Percentiles rank a stretch among this genome's conserved stretches.
Conservation (phyloP, 2,113 vertebrate genomes). For the Cathartes aura region DNA sequence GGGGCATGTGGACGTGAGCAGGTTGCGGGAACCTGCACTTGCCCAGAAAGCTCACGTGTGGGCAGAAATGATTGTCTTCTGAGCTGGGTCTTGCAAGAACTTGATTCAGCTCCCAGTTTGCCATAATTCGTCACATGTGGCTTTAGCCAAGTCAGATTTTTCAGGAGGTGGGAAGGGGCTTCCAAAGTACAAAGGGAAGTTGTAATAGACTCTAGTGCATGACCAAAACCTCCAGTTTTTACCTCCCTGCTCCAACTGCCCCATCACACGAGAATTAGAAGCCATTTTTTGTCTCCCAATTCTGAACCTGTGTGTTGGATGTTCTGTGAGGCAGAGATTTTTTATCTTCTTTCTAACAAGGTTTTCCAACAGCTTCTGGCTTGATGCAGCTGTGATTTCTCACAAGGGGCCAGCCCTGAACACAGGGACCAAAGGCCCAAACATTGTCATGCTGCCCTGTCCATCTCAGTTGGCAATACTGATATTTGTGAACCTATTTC, state of each 20-base stretch:
- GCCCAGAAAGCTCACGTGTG: background rate
- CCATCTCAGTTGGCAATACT: background rate
- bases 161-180: background rate
- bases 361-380: background rate
- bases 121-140: background rate
- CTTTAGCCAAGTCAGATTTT: background rate
- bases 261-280: background rate
- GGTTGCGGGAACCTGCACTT: background rate
- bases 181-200: background rate
- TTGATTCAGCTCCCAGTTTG: background rate
- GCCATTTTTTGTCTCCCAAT: background rate
- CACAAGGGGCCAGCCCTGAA: background rate
- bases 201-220: background rate
- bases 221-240: background rate
- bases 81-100: background rate
- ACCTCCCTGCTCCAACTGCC: background rate
- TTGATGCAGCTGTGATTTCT: background rate
- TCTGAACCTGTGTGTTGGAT: background rate
- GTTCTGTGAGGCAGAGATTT: background rate
- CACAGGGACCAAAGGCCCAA: background rate
- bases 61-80: background rate
- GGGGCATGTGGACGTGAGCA: accelerated
- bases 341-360: background rate
- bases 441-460: background rate
- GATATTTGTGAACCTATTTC: background rate